These are phyloP conservation scores for Lathamus discolor DNA, from an alignment of 2,113 vertebrate genomes.

Conservation along the genomic window DNA sequence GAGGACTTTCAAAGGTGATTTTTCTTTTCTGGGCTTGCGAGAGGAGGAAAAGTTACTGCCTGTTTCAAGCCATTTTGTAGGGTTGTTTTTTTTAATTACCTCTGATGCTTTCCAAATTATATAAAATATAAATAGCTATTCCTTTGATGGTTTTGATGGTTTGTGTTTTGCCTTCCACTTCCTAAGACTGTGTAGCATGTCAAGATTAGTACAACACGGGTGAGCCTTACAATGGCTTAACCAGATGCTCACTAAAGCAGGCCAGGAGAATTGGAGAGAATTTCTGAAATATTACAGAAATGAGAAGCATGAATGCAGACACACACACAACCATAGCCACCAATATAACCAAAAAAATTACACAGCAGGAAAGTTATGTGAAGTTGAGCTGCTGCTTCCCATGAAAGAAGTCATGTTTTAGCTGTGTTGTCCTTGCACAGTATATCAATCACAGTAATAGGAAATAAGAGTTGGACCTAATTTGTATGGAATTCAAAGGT, in stretches of 20 bases:
- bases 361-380: neutral
- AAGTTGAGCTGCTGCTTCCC: neutral
- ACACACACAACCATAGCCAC: neutral
- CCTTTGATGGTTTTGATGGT: neutral
- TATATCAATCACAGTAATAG: neutral
- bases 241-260: neutral
- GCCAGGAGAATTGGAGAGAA: neutral
- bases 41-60: neutral
- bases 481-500: neutral
- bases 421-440: neutral
- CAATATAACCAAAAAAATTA: neutral
- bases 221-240: neutral
- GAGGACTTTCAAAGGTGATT: conserved; percentile 6
- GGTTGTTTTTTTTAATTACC: neutral
- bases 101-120: conserved; percentile 15
- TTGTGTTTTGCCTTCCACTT: conserved; percentile 41
- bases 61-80: neutral
- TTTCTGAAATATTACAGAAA: neutral
- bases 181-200: neutral
- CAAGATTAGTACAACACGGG: neutral
- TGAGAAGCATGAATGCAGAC: neutral
- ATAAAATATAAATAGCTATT: neutral
- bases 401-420: neutral
- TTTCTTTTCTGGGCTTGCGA: conserved; percentile 10
- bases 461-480: neutral